Evolutionary conservation across 1,140 invertebrate species (phyloP), one percentile per base, ranked within the genome.

Genomic region (Trinorchestia longiramus): DNA sequence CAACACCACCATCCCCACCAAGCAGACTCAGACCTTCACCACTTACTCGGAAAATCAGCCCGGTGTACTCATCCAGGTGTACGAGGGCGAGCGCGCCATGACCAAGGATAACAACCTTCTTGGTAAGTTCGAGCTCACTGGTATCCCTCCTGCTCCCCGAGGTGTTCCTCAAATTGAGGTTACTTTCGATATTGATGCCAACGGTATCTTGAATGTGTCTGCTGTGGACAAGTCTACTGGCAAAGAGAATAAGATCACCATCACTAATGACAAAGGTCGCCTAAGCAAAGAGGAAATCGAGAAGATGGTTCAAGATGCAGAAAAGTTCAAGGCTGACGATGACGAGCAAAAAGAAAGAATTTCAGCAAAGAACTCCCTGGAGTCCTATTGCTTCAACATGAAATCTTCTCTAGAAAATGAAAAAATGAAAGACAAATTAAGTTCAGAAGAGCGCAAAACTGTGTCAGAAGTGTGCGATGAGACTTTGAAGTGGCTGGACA

Each of bases 301-400:
- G n/a, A 97, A 97, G 94, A 97, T 98, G 97, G 97, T 98, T 11
- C 96, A 97, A 87, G 97, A 97, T 43, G 95, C 97, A 97, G 97
- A 97, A 40, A 96, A 96, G 43, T 97, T 96, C 95, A 97, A 97
- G 90, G 95, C 95, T 40, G 97, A 97, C 90, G 97, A 97, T 95
- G 98, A 98, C 62, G 98, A 98, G 87, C 98, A 98, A 95, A 97
- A 97, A 95, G 98, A 98, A 95, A 98, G 98, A 95, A 98, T 98
- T 95, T 98, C 98, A 95, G 98, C 98, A 96, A 98, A 98, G 97
- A 98, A 99, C 97, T 98, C 98, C n/a, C 98, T 99, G 0, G 99
- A 99, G 97, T 99, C 98, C 88, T 99, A 99, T 97, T 99, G 99
- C 97, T 99, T 99, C 98, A 99, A 99, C 98, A 99, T 99, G 98